A percentile compares a stretch with the other conserved stretches of the same genome.
These are phyloP conservation scores for Petrocephalus schoutedeni DNA, from an alignment of 2,797 vertebrate species.

Conservation along the genomic window DNA sequence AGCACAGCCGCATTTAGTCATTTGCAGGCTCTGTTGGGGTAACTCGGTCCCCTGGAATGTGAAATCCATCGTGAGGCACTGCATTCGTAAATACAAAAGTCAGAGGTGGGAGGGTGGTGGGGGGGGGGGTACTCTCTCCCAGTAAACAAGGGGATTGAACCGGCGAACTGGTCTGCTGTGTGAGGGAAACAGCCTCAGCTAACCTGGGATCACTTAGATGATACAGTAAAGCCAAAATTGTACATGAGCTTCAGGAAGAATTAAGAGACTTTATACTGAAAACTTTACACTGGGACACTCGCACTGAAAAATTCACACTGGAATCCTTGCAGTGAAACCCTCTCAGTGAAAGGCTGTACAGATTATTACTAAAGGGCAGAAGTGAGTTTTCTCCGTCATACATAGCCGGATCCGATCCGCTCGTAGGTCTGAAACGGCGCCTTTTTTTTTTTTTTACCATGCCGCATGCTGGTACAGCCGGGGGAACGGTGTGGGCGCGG, in stretches of 20 bases:
- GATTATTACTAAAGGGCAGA: slow-evolving; percentile 11
- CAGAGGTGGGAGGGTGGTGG: neutral
- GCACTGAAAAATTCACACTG: neutral
- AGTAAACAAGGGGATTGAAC: neutral
- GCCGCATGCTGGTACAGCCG: neutral
- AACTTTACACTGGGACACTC: neutral
- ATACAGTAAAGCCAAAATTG: neutral
- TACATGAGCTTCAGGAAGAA: slow-evolving; percentile 12
- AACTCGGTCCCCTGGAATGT: neutral
- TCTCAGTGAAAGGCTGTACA: neutral
- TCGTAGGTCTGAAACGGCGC: neutral
- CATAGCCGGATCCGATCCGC: neutral
- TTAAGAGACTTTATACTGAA: slow-evolving; percentile 10
- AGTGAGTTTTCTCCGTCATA: neutral
- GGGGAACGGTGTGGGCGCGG: neutral
- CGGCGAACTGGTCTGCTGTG: neutral
- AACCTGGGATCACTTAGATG: neutral
- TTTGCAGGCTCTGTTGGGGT: neutral
- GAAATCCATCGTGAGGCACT: neutral
- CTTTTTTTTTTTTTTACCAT: neutral
- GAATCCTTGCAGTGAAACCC: neutral
- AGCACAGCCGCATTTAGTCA: neutral
- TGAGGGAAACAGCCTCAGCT: neutral
- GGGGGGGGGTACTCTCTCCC: neutral
- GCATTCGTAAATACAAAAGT: neutral